Evolutionary conservation across 1,140 invertebrate genomes (phyloP).

Genomic region (Diorhabda elongata): DNA sequence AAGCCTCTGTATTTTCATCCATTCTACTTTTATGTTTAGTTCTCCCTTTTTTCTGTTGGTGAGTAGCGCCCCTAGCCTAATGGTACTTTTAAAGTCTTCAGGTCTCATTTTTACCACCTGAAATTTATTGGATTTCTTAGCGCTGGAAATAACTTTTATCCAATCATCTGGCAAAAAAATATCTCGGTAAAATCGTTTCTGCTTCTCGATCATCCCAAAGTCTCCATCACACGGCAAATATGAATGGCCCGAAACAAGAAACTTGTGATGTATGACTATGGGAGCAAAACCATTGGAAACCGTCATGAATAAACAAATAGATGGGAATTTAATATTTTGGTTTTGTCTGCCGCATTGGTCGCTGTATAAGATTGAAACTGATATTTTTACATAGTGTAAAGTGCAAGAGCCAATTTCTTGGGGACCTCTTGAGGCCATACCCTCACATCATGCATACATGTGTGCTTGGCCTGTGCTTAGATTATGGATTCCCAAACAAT

Average conservation of each 20-base stretch:
- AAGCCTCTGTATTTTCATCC: not conserved
- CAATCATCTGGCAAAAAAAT: constrained; percentile 14
- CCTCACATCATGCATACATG: constrained; percentile 1
- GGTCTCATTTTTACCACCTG: constrained; percentile 11
- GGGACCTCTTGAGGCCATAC: not conserved
- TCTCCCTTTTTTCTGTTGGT: not conserved
- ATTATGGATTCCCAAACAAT: not conserved
- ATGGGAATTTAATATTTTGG: constrained; percentile 6
- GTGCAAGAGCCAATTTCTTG: constrained; percentile 5
- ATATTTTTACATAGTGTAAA: constrained; percentile 8
- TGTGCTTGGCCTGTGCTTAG: not conserved
- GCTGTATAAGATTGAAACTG: constrained; percentile 14
- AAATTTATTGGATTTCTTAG: constrained; percentile 18
- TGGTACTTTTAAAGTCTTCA: constrained; percentile 13
- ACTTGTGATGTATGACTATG: constrained; percentile 3
- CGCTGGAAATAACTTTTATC: constrained; percentile 11
- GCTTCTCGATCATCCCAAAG: constrained; percentile 17
- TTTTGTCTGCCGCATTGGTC: constrained; percentile 18
- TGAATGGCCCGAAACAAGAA: constrained; percentile 14
- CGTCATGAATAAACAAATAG: constrained; percentile 9
- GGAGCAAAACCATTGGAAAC: constrained; percentile 7
- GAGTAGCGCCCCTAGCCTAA: not conserved
- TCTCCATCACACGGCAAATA: constrained; percentile 8
- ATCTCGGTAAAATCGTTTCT: constrained; percentile 10
- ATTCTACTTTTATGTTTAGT: not conserved